These are phyloP conservation scores for Sicus ferrugineus DNA, from an alignment of 2,888 invertebrate species.

Conservation along the genomic window DNA sequence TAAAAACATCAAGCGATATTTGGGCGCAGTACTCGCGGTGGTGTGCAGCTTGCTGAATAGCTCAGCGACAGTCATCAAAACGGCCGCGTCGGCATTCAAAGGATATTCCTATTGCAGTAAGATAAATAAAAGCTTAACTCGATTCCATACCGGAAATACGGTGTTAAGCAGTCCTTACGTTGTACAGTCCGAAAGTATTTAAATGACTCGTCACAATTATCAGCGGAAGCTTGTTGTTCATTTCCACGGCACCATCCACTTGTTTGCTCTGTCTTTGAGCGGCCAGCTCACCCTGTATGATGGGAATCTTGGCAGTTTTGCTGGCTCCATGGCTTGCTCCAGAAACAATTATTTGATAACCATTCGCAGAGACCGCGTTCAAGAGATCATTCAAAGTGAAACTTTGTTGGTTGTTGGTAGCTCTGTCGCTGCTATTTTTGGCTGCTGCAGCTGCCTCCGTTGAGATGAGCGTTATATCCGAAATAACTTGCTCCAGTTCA, in stretches of 20 bases:
- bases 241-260: slow-evolving; percentile 67
- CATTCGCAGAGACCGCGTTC: slow-evolving; percentile 90
- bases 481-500: slow-evolving; percentile 77
- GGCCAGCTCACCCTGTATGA: slow-evolving; percentile 83
- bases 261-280: slow-evolving; percentile 53
- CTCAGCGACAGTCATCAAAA: slow-evolving; percentile 85
- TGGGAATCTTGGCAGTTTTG: slow-evolving; percentile 84
- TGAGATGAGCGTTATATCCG: slow-evolving; percentile 71
- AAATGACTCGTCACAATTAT: slow-evolving; percentile 93
- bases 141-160: not conserved
- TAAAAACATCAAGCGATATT: slow-evolving; percentile 84
- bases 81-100: slow-evolving; percentile 86
- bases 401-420: slow-evolving; percentile 66
- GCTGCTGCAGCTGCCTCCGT: slow-evolving; percentile 25
- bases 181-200: slow-evolving; percentile 87
- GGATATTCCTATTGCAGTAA: slow-evolving; percentile 78
- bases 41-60: slow-evolving; percentile 88
- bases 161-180: slow-evolving; percentile 72
- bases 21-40: slow-evolving; percentile 75
- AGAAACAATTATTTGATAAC: slow-evolving; percentile 88
- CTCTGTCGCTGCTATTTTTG: slow-evolving; percentile 45
- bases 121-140: slow-evolving; percentile 29
- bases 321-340: slow-evolving; percentile 75
- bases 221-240: slow-evolving; percentile 74
- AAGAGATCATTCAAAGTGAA: slow-evolving; percentile 86